phyloP scores from a whole-genome alignment of 2,888 invertebrate species.

The Drosophila ustulata region DNA sequence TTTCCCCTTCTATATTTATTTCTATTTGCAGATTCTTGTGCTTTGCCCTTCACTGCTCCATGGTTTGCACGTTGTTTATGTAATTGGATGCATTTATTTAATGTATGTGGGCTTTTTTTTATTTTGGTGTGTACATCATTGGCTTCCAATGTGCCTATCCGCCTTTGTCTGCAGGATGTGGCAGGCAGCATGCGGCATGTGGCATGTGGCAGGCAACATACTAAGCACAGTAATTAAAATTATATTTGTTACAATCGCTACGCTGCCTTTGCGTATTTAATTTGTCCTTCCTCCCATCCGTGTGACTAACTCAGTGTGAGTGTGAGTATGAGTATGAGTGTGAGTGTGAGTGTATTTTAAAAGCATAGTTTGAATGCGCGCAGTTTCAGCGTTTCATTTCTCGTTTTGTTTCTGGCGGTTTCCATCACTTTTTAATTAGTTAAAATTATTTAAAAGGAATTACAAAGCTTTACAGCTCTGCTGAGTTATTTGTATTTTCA shows the following conservation, averaged over 20 bases:
- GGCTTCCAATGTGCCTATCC: conserved; percentile 50
- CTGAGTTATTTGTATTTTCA: conserved; percentile 27
- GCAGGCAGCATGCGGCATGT: conserved; percentile 7
- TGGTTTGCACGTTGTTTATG: conserved; percentile 39
- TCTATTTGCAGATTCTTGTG: conserved; percentile 1
- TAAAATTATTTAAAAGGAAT: conserved; percentile 70
- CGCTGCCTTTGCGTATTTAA: conserved; percentile 24
- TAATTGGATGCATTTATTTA: conserved; percentile 45
- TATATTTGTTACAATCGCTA: conserved; percentile 62
- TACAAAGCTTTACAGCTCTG: conserved; percentile 42
- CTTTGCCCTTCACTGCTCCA: conserved; percentile 26
- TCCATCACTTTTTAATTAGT: conserved; percentile 75
- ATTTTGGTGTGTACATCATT: conserved; percentile 27
- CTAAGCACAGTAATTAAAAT: conserved; percentile 72
- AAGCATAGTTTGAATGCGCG: conserved; percentile 64
- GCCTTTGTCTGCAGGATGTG: conserved; percentile 16
- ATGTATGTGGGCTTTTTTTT: conserved; percentile 12
- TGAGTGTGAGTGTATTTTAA: conserved; percentile 40
- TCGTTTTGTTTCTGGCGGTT: conserved; percentile 64
- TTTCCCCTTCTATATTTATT: background rate
- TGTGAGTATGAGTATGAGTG: conserved; percentile 16
- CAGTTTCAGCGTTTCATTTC: conserved; percentile 47
- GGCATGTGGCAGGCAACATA: conserved; percentile 25
- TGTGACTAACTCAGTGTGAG: conserved; percentile 3
- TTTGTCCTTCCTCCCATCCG: background rate